These are phyloP conservation scores for Oncorhynchus kisutch DNA, from an alignment of 2,113 vertebrate species.

Conservation along the genomic window DNA sequence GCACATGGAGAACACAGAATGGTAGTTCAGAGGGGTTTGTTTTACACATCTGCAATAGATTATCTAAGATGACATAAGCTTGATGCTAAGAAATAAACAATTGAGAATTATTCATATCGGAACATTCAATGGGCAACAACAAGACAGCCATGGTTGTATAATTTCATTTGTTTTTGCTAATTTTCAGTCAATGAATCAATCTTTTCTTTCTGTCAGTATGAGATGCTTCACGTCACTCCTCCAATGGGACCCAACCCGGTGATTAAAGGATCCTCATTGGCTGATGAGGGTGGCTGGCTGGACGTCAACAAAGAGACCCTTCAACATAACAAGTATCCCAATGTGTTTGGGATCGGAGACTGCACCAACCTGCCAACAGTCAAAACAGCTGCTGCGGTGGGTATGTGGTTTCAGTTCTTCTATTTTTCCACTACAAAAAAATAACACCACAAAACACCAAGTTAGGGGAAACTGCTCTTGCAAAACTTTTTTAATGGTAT, in stretches of 20 bases:
- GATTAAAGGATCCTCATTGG: conserved; percentile 79
- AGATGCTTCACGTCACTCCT: conserved; percentile 96
- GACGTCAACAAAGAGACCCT: conserved; percentile 87
- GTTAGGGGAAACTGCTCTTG: not conserved
- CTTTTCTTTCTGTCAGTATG: conserved; percentile 76
- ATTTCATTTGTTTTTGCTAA: too few relatives aligned
- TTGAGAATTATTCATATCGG: too few relatives aligned
- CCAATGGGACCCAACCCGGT: conserved; percentile 89
- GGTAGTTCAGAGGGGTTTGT: not conserved
- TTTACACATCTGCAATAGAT: too few relatives aligned
- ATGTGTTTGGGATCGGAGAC: conserved; percentile 96
- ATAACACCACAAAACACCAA: too few relatives aligned
- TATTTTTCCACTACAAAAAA: not conserved
- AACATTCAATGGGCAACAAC: not conserved
- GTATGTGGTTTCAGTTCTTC: conserved; percentile 61
- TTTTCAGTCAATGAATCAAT: not conserved
- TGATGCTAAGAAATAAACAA: too few relatives aligned
- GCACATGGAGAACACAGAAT: not conserved
- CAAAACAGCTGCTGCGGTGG: conserved; percentile 90
- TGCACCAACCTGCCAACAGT: conserved; percentile 93
- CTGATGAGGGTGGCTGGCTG: conserved; percentile 84
- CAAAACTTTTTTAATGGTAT: not conserved
- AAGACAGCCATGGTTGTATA: not conserved
- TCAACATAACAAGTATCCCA: conserved; percentile 87
- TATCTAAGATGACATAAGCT: too few relatives aligned